phyloP scores from a whole-genome alignment of 2,113 vertebrate genomes.

The Ranitomeya imitator region DNA sequence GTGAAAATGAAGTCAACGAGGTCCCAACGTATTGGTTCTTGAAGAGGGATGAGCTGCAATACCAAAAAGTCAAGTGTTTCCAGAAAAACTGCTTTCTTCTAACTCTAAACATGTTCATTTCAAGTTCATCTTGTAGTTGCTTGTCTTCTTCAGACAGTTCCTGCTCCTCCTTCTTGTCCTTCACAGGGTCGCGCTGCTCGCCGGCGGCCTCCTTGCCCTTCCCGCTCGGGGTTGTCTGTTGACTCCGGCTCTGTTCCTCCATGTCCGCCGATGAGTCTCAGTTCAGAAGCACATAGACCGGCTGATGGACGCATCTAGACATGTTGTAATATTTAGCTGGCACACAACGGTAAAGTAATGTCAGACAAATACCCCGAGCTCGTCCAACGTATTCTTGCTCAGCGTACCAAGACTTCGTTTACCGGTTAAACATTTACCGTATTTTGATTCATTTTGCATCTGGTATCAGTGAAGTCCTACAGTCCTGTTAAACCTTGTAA shows the following conservation, averaged over 20 bases:
- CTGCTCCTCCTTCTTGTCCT: conserved; percentile 54
- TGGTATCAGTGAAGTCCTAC: background rate
- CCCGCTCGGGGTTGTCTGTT: conserved; percentile 25
- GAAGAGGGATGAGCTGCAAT: too few relatives aligned
- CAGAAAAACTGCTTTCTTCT: too few relatives aligned
- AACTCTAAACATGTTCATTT: too few relatives aligned
- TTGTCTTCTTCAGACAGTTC: too few relatives aligned
- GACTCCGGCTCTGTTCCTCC: conserved; percentile 53
- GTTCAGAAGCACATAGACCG: too few relatives aligned
- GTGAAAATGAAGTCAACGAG: too few relatives aligned
- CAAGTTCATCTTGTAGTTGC: too few relatives aligned
- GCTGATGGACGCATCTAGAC: background rate
- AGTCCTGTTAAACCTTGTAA: conserved; percentile 38
- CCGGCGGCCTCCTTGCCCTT: conserved; percentile 45
- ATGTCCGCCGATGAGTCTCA: conserved; percentile 1
- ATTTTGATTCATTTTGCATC: conserved; percentile 31
- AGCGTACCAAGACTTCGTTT: background rate
- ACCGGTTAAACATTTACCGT: background rate
- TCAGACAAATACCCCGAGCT: background rate
- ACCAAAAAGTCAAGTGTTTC: too few relatives aligned
- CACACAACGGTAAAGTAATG: background rate
- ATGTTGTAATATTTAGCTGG: background rate
- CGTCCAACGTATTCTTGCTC: background rate
- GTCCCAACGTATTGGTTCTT: too few relatives aligned
- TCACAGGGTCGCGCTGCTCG: conserved; percentile 1